A percentile compares a stretch with the other conserved stretches of the same genome.
phyloP scores from a whole-genome alignment of 2,797 vertebrate species.

The Euthynnus affinis region DNA sequence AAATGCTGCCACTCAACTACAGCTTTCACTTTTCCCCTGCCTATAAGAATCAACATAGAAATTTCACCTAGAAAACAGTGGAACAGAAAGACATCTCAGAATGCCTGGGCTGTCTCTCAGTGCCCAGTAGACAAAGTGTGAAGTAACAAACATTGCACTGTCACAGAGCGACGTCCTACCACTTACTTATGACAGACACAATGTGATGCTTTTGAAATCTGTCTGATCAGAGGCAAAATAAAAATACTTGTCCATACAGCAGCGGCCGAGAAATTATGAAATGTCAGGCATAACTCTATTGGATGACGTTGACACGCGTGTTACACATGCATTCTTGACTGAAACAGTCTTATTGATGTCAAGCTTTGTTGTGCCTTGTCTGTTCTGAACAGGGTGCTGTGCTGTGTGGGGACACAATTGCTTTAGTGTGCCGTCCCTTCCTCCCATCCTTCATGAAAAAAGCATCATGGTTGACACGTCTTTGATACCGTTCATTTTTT shows the following conservation, averaged over 20 bases:
- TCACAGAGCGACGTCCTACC: slow-evolving; percentile 40
- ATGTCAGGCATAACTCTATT: slow-evolving; percentile 50
- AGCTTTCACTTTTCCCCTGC: slow-evolving; percentile 69
- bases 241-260: slow-evolving; percentile 37
- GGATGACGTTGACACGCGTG: slow-evolving; percentile 46
- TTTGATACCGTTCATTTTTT: slow-evolving; percentile 83
- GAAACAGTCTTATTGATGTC: slow-evolving; percentile 57
- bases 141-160: slow-evolving; percentile 60
- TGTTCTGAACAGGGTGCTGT: slow-evolving; percentile 47
- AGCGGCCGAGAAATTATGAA: slow-evolving; percentile 58
- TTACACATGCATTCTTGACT: slow-evolving; percentile 33
- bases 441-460: slow-evolving; percentile 66
- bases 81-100: slow-evolving; percentile 65
- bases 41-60: slow-evolving; percentile 74
- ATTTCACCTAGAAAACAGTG: slow-evolving; percentile 71
- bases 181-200: slow-evolving; percentile 60
- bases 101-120: slow-evolving; percentile 53
- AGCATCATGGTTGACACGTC: slow-evolving; percentile 75
- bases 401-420: slow-evolving; percentile 51
- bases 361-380: slow-evolving; percentile 56
- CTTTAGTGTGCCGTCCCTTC: slow-evolving; percentile 56
- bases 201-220: slow-evolving; percentile 50
- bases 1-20: slow-evolving; percentile 86
- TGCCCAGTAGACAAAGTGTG: slow-evolving; percentile 68
- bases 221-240: slow-evolving; percentile 55